Percentiles rank a stretch among this genome's conserved stretches.
Conservation (phyloP, 2,888 invertebrate genomes). For the Chalcosyrphus nemorum region DNA sequence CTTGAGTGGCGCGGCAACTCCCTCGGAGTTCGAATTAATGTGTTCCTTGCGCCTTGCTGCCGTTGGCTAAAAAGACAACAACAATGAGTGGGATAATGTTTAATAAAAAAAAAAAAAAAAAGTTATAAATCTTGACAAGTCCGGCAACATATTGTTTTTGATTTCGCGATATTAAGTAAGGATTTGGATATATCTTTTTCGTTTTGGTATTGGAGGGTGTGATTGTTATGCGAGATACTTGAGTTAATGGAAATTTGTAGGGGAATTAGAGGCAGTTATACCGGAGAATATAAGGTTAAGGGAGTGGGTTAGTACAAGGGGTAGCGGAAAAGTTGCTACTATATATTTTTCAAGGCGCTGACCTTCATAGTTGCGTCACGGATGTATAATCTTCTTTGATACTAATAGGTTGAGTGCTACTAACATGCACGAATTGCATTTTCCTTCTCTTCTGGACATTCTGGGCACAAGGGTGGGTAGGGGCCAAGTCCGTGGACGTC, state of each 20-base stretch:
- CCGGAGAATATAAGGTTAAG: too few relatives aligned
- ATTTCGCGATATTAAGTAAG: slow-evolving; percentile 29
- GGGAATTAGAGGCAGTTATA: neutral
- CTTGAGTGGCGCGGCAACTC: slow-evolving; percentile 73
- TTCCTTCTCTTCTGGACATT: too few relatives aligned
- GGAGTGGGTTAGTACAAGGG: too few relatives aligned
- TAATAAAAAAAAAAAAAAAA: slow-evolving; percentile 17
- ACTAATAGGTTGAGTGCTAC: too few relatives aligned
- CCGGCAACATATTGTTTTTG: slow-evolving; percentile 69
- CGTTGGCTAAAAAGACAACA: slow-evolving; percentile 54
- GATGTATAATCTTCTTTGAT: too few relatives aligned
- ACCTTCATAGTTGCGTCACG: too few relatives aligned
- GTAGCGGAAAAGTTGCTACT: too few relatives aligned
- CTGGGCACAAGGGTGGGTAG: too few relatives aligned
- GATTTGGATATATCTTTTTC: slow-evolving; percentile 10
- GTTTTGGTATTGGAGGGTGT: neutral
- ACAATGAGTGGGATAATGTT: slow-evolving; percentile 42
- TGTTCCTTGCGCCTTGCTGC: slow-evolving; percentile 46
- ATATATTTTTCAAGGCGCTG: too few relatives aligned
- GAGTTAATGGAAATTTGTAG: neutral
- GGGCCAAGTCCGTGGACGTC: too few relatives aligned
- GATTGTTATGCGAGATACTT: neutral
- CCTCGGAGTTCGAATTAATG: slow-evolving; percentile 64
- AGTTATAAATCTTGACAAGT: slow-evolving; percentile 63
- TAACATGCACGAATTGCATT: too few relatives aligned